Evolutionary conservation across 2,797 vertebrate genomes (phyloP).

Genomic region (Cynopterus sphinx): DNA sequence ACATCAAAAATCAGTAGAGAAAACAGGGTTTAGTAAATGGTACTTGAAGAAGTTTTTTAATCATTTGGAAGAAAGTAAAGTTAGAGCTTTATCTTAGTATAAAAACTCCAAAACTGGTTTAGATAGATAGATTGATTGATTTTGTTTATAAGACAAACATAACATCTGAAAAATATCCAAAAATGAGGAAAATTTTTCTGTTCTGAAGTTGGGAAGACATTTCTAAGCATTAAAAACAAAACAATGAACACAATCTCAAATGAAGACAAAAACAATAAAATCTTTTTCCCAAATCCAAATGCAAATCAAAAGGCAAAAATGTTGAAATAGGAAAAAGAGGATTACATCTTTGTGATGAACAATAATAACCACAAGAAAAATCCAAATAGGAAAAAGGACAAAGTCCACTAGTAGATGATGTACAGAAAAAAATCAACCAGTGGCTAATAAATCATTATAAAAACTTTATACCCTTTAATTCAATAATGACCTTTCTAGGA

Average conservation of each 20-base stretch:
- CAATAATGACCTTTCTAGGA: background rate
- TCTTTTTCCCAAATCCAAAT: background rate
- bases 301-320: background rate
- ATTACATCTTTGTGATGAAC: background rate
- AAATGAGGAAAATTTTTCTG: background rate
- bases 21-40: background rate
- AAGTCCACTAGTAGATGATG: background rate
- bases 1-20: background rate
- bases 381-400: background rate
- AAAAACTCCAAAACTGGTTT: background rate
- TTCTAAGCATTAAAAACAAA: slow-evolving; percentile 31
- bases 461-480: background rate
- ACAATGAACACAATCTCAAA: background rate
- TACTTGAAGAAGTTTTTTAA: background rate
- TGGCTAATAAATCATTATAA: background rate
- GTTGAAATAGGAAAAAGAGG: background rate
- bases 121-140: too few relatives aligned
- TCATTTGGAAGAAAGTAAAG: slow-evolving; percentile 10
- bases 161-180: background rate
- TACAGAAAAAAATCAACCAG: background rate
- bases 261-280: background rate
- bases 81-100: background rate
- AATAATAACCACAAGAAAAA: background rate
- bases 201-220: background rate
- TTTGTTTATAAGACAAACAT: background rate